Evolutionary conservation across 2,797 vertebrate species (phyloP), one percentile per base, ranked within the genome.

Genomic region (Somateria mollissima): DNA sequence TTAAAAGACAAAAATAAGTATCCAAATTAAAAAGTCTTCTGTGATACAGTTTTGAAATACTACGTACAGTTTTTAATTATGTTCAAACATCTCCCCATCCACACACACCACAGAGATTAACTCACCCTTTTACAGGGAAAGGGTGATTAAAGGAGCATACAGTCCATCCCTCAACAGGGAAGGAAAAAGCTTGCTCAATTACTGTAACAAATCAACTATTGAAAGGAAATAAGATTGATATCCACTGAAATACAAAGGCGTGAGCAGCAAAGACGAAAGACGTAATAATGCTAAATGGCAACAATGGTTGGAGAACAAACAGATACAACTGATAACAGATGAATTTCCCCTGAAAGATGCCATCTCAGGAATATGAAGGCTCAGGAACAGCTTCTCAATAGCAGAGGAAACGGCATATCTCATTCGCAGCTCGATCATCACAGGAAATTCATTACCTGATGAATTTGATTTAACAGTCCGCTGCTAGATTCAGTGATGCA

Each of bases 41-140:
- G 9, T 20, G 20, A 69, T 32, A 2, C 3, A 32, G 32, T 73
- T 80, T 87, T 41, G 4, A 14, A 82, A 76, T 15, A 51, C 4
- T 30, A 19, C 1, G 47, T 16, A 4, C 0, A 0, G 9, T 37
- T 72, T 76, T 77, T 36, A 67, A 21, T 32, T 67, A 4, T 19
- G 21, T 10, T 66, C 60, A 76, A 88, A 84, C 30, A 70, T 7
- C 16, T 62, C 19, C 19, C 8, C 3, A 27, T 69, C 15, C 66
- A 76, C 45, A 37, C 2, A 13, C 24, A 69, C n/a, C 12, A 43
- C 62, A 67, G 24, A 78, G 41, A 83, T 22, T 4, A 90, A 80
- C 41, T 83, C n/a, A 6, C 20, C 27, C 16, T 13, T 21, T 73
- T 84, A 79, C 14, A 75, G 12, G 61, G 14, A 61, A 84, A 80